Evolutionary conservation across 1,140 invertebrate species (phyloP), one percentile per base, ranked within the genome.

Genomic region (Drosophila auraria): DNA sequence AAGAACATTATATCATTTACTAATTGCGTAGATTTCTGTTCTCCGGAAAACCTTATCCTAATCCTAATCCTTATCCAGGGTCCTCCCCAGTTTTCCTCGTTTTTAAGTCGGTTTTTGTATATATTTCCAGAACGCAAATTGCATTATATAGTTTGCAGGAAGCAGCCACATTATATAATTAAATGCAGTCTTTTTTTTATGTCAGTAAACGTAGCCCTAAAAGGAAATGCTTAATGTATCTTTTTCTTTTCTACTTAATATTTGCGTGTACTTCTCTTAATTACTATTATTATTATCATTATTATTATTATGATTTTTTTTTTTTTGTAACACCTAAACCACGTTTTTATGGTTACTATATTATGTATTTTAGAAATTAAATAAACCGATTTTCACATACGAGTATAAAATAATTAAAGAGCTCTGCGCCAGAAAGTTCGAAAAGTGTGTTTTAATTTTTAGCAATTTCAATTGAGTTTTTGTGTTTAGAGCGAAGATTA

Each of bases 291-390:
- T 57, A 53, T 42, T 65, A 49, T 36, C 33, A 40, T 42, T 42
- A 14, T 40, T 40, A 54, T 36, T 1, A 25, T 30, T 30, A 30
- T 30, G 27, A 33, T 12, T n/a, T 30, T 53, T 15, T 75, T 58
- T 78, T 72, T 58, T 78, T 71, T 60, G 68, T 54, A 59, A 75
- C 59, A 65, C 40, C 53, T 50, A 57, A 74, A 61, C 49, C 56
- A 66, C 64, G 25, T 64, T 66, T 63, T 66, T 71, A 69, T 73
- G 54, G 65, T 82, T 82, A 69, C 65, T 73, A 59, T 75, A 73
- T 38, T 59, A 63, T 87, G 64, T 87, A 83, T 51, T 68, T 83
- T 78, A 83, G 70, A 83, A 87, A 80, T 53, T 80, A 81, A 87
- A 84, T 68, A 50, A 33, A 69, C 45, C 49, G 57, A 45, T 56